Percentiles rank a stretch among this genome's conserved stretches.
Evolutionary conservation across 2,113 vertebrate genomes (phyloP).

Genomic region (Furnarius figulus): DNA sequence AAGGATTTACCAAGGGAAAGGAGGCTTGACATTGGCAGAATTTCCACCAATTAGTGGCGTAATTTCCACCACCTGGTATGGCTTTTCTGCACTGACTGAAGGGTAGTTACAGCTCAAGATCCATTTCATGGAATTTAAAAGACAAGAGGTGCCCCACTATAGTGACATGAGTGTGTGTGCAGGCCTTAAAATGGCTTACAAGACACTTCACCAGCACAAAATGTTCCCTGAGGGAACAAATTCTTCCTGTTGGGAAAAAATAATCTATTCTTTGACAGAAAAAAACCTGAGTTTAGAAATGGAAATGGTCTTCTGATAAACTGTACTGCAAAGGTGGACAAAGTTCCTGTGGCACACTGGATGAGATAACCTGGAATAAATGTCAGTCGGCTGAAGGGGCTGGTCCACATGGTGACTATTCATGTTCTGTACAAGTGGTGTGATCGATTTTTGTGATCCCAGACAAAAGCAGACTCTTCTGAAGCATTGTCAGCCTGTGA

Average conservation of each 20-base stretch:
- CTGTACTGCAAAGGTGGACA: background rate
- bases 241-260: background rate
- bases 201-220: background rate
- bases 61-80: background rate
- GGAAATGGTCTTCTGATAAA: background rate
- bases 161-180: background rate
- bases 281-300: background rate
- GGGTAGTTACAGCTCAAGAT: background rate
- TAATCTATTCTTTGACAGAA: background rate
- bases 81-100: background rate
- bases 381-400: background rate
- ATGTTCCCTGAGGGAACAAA: background rate
- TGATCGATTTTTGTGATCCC: conserved; percentile 9
- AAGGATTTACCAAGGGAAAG: background rate
- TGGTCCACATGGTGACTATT: background rate
- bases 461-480: conserved; percentile 26
- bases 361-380: background rate
- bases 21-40: background rate
- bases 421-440: background rate
- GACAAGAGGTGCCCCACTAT: background rate
- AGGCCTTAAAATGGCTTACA: background rate
- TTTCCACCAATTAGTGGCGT: background rate
- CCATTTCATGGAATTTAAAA: background rate
- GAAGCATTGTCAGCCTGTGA: conserved; percentile 18
- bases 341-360: background rate